These are phyloP conservation scores for Hypena proboscidalis DNA, from an alignment of 2,888 invertebrate genomes.

Conservation along the genomic window DNA sequence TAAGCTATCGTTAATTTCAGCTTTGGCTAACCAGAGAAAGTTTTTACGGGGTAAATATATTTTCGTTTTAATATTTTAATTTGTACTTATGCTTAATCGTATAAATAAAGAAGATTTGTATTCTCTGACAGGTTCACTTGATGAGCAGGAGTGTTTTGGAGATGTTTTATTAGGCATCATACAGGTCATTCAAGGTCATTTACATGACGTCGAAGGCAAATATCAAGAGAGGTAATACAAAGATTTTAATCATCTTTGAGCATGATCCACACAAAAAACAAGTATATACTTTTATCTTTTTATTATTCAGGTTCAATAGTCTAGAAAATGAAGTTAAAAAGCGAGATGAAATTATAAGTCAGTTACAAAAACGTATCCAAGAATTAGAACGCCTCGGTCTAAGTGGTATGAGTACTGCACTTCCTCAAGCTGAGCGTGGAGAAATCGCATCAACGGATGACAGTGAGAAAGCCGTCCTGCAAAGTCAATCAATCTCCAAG, in stretches of 20 bases:
- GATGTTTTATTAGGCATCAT: slow-evolving; percentile 92
- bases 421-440: slow-evolving; percentile 31
- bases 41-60: slow-evolving; percentile 79
- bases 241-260: background rate
- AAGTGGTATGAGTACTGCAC: slow-evolving; percentile 40
- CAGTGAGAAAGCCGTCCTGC: slow-evolving; percentile 28
- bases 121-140: slow-evolving; percentile 83
- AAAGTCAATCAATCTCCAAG: slow-evolving; percentile 50
- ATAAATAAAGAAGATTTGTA: slow-evolving; percentile 41
- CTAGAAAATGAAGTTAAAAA: slow-evolving; percentile 92
- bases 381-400: slow-evolving; percentile 85
- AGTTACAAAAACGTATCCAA: slow-evolving; percentile 90
- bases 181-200: slow-evolving; percentile 91
- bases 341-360: slow-evolving; percentile 92
- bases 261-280: background rate
- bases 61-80: background rate
- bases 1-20: slow-evolving; percentile 83
- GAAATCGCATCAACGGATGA: slow-evolving; percentile 24
- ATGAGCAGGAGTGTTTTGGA: slow-evolving; percentile 92
- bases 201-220: slow-evolving; percentile 89
- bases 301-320: slow-evolving; percentile 86
- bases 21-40: slow-evolving; percentile 86
- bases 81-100: slow-evolving; percentile 6
- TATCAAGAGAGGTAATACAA: slow-evolving; percentile 85
- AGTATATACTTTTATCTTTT: background rate